A percentile compares a stretch with the other conserved stretches of the same genome.
Conservation (phyloP, 2,113 vertebrate species). For the Heptranchias perlo region DNA sequence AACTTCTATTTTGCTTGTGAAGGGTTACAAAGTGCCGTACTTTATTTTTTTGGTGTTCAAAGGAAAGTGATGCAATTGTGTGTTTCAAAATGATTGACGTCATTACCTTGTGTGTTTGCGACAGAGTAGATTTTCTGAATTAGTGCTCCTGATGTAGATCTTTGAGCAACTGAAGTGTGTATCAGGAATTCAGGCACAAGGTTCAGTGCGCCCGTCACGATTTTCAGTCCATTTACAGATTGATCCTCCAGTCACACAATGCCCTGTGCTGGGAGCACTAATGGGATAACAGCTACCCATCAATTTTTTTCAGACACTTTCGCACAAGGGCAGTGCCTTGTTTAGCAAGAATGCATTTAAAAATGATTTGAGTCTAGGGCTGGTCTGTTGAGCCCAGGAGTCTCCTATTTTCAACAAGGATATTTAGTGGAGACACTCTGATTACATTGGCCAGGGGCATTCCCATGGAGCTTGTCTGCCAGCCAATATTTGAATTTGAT, state of each 20-base stretch:
- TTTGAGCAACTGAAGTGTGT: neutral
- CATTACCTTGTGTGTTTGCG: neutral
- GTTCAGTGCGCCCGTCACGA: neutral
- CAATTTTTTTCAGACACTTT: neutral
- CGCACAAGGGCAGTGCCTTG: neutral
- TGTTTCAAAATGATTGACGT: neutral
- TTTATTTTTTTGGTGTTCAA: neutral
- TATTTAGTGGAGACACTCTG: neutral
- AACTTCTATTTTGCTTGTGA: neutral
- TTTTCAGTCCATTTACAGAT: neutral
- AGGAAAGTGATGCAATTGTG: neutral
- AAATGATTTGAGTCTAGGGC: neutral
- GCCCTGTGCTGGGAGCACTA: too few species aligned
- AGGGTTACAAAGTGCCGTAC: neutral
- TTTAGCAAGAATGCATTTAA: neutral
- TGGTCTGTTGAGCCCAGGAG: neutral
- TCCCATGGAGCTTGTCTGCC: neutral
- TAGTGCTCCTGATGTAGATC: neutral
- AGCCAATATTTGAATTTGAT: neutral
- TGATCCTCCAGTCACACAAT: neutral
- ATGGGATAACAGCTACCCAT: too few species aligned
- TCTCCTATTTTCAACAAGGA: neutral
- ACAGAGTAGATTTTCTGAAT: neutral
- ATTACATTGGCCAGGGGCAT: neutral
- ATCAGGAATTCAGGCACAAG: too few species aligned